A percentile compares a stretch with the other conserved stretches of the same genome.
phyloP scores from a whole-genome alignment of 2,113 vertebrate species.

The Genyomyrus donnyi region DNA sequence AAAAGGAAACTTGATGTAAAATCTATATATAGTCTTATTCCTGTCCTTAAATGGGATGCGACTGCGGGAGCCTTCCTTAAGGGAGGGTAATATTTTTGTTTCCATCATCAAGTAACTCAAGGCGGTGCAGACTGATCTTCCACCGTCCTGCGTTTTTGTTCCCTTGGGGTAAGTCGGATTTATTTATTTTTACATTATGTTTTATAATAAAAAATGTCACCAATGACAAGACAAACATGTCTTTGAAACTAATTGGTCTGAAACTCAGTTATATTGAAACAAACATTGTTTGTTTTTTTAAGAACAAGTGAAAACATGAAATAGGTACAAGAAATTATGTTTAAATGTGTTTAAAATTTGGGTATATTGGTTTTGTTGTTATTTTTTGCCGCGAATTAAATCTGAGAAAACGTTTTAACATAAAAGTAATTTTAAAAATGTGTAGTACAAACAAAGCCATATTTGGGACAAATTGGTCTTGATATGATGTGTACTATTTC shows the following conservation, averaged over 20 bases:
- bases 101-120: slow-evolving; percentile 67
- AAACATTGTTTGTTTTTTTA: not conserved
- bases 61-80: slow-evolving; percentile 63
- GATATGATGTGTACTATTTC: not conserved
- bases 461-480: not conserved
- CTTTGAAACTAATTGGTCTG: not conserved
- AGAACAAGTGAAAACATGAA: not conserved
- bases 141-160: slow-evolving; percentile 52
- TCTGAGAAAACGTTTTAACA: not conserved
- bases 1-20: slow-evolving; percentile 49
- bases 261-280: not conserved
- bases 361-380: not conserved
- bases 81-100: slow-evolving; percentile 72
- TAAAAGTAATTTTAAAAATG: not conserved
- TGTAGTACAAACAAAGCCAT: not conserved
- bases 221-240: not conserved
- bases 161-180: slow-evolving; percentile 70
- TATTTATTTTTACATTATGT: slow-evolving; percentile 17
- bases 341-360: not conserved
- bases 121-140: slow-evolving; percentile 58
- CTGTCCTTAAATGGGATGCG: slow-evolving; percentile 83
- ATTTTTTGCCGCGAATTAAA: not conserved
- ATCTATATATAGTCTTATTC: slow-evolving; percentile 87
- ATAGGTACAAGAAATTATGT: not conserved
- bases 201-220: not conserved